These are phyloP conservation scores for Desoria tigrina DNA, from an alignment of 2,888 invertebrate species.

Conservation along the genomic window DNA sequence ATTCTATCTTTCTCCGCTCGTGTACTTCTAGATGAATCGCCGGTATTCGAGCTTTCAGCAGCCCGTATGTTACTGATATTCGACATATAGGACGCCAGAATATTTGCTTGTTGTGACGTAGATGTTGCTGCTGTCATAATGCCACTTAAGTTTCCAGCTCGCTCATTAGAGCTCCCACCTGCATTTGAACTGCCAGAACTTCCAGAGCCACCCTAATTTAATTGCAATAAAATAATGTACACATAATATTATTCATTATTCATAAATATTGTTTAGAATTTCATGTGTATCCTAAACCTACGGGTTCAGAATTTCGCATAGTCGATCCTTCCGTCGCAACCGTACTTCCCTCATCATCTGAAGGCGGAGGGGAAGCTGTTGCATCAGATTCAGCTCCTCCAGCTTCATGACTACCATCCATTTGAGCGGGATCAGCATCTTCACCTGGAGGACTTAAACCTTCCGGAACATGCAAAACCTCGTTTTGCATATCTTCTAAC, in stretches of 20 bases:
- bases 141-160: constrained; percentile 33
- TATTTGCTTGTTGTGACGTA: constrained; percentile 16
- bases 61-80: constrained; percentile 15
- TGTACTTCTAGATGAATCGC: not conserved
- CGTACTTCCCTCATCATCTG: constrained; percentile 91
- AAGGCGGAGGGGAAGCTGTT: constrained; percentile 66
- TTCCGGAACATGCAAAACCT: constrained; percentile 49
- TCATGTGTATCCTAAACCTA: constrained; percentile 13
- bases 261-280: not conserved
- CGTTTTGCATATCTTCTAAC: constrained; percentile 53
- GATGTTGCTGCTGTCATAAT: constrained; percentile 23
- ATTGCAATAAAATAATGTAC: constrained; percentile 12
- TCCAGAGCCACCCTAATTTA: constrained; percentile 49
- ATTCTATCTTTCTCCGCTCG: constrained; percentile 19
- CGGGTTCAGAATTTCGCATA: constrained; percentile 58
- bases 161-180: constrained; percentile 48
- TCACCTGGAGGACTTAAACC: constrained; percentile 49
- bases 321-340: constrained; percentile 94
- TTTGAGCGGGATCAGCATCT: constrained; percentile 41
- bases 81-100: constrained; percentile 24
- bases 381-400: constrained; percentile 53
- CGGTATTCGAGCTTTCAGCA: not conserved
- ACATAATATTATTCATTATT: not conserved
- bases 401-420: constrained; percentile 26
- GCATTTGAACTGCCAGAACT: constrained; percentile 53